Conservation (phyloP, 2,113 vertebrate species). For the Trematomus loennbergii region DNA sequence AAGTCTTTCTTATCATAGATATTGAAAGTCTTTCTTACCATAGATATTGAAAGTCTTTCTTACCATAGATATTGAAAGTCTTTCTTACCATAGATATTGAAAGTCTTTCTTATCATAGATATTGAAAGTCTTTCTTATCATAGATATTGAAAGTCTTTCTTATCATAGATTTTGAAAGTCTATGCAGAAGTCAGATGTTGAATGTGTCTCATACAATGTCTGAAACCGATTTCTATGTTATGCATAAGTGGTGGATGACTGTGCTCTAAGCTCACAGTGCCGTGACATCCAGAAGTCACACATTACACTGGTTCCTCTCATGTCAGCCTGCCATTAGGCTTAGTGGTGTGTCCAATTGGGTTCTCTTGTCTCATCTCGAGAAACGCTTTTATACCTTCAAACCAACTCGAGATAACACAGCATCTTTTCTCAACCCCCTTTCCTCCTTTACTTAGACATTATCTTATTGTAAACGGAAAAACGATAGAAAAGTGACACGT, state of each 20-base stretch:
- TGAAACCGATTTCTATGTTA: not conserved
- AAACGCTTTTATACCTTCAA: not conserved
- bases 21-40: not conserved
- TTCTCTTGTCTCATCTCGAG: not conserved
- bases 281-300: not conserved
- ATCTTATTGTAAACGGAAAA: not conserved
- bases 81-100: not conserved
- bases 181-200: not conserved
- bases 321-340: constrained; percentile 2
- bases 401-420: not conserved
- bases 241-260: not conserved
- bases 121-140: not conserved
- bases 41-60: not conserved
- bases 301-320: not conserved
- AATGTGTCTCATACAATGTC: not conserved
- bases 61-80: not conserved
- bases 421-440: not conserved
- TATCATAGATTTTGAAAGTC: not conserved
- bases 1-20: not conserved
- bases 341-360: constrained; percentile 1
- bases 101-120: not conserved
- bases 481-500: not conserved
- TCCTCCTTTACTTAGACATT: not conserved
- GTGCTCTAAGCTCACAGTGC: not conserved
- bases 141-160: not conserved